Percentiles rank a stretch among this genome's conserved stretches.
Conservation (phyloP, 2,113 vertebrate species). For the Haemorhous mexicanus region DNA sequence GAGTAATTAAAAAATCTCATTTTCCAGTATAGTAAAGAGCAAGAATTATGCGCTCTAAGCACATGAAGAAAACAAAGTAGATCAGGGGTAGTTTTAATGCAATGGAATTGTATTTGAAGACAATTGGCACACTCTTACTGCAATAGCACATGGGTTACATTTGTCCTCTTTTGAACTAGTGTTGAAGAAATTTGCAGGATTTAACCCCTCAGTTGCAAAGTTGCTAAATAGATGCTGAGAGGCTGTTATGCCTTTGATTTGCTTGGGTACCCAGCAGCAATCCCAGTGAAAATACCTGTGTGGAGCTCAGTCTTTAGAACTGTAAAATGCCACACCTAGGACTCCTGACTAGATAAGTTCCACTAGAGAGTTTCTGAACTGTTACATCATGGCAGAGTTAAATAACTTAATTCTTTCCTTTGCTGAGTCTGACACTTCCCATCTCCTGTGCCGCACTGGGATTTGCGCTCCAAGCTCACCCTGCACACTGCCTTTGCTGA, state of each 20-base stretch:
- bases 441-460: background rate
- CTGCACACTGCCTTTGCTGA: background rate
- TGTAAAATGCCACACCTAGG: background rate
- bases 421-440: background rate
- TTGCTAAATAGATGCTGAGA: background rate
- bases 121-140: background rate
- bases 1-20: background rate
- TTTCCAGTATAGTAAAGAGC: background rate
- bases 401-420: background rate
- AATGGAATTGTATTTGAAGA: background rate
- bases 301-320: background rate
- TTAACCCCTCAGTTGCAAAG: background rate
- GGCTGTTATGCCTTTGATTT: background rate
- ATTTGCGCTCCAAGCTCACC: background rate
- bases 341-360: background rate
- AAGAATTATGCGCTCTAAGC: background rate
- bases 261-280: background rate
- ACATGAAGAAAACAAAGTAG: background rate
- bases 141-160: background rate
- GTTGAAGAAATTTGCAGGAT: background rate
- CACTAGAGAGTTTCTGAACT: background rate
- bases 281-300: background rate
- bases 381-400: fast-evolving
- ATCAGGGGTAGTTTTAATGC: background rate
- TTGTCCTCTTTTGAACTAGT: background rate